These are phyloP conservation scores for Pyrrhia umbra DNA, from an alignment of 2,888 invertebrate genomes.

Conservation along the genomic window DNA sequence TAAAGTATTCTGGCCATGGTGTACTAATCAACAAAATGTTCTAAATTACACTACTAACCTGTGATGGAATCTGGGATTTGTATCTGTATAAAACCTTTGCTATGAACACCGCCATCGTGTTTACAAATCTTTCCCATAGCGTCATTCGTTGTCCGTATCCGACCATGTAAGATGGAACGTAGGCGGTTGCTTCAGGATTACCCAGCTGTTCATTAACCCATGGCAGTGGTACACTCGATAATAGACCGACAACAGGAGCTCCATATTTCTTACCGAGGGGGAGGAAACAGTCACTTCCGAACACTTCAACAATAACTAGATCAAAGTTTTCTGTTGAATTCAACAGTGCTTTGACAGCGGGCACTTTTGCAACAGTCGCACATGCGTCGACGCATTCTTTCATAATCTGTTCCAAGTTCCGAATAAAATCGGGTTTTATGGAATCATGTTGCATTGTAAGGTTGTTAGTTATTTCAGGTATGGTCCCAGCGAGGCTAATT, in stretches of 20 bases:
- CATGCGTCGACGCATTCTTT: slow-evolving; percentile 86
- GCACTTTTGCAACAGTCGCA: slow-evolving; percentile 80
- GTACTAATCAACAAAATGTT: slow-evolving; percentile 3
- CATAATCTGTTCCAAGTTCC: slow-evolving; percentile 85
- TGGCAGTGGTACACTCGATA: slow-evolving; percentile 89
- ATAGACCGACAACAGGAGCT: slow-evolving; percentile 88
- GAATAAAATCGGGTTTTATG: slow-evolving; percentile 80
- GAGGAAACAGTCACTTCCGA: slow-evolving; percentile 90
- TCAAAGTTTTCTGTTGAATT: slow-evolving; percentile 81
- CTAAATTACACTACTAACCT: slow-evolving; percentile 67
- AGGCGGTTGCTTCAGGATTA: slow-evolving; percentile 90
- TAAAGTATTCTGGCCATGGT: neutral
- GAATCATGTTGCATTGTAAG: slow-evolving; percentile 78
- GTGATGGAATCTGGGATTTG: slow-evolving; percentile 84
- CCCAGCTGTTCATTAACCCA: slow-evolving; percentile 90
- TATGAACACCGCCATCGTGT: slow-evolving; percentile 81
- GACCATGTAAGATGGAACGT: slow-evolving; percentile 90
- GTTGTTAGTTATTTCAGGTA: slow-evolving; percentile 85
- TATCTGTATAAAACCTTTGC: slow-evolving; percentile 82
- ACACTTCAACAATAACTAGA: slow-evolving; percentile 87
- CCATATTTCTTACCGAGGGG: slow-evolving; percentile 88
- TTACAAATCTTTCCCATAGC: slow-evolving; percentile 85
- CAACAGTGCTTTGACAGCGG: slow-evolving; percentile 79
- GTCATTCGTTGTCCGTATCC: slow-evolving; percentile 87
- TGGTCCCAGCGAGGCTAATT: slow-evolving; percentile 86